These are phyloP conservation scores for Odontomyia ornata DNA, from an alignment of 2,888 invertebrate genomes.

Conservation along the genomic window DNA sequence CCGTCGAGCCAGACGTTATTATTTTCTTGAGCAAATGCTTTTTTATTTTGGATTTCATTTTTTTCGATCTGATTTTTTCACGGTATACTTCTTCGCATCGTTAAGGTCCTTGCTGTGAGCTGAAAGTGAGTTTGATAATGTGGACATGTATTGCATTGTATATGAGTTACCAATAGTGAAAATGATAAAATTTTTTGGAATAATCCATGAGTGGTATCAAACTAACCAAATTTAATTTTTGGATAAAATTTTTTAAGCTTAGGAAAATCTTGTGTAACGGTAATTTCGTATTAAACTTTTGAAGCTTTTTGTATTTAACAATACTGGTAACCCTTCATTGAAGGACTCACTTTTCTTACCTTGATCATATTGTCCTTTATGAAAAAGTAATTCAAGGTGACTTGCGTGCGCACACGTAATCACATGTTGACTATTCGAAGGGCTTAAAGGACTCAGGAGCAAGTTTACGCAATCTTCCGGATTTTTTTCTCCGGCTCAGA, in stretches of 20 bases:
- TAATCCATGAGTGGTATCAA: too few species aligned
- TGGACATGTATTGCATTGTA: constrained; percentile 11
- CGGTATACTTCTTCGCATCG: neutral
- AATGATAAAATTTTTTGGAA: too few species aligned
- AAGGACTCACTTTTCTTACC: too few species aligned
- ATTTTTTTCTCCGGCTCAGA: constrained; percentile 32
- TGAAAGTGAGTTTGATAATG: constrained; percentile 35
- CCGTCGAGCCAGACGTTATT: constrained; percentile 53
- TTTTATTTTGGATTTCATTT: constrained; percentile 5
- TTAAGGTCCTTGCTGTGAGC: constrained; percentile 45
- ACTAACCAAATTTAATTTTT: too few species aligned
- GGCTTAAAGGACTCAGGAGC: constrained; percentile 23
- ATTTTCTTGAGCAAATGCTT: constrained; percentile 44
- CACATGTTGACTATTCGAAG: too few species aligned
- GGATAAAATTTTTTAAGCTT: too few species aligned
- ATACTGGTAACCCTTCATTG: too few species aligned
- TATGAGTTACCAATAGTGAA: neutral
- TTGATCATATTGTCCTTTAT: too few species aligned
- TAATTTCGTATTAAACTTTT: too few species aligned
- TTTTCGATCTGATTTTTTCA: constrained; percentile 12
- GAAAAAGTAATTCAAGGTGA: neutral
- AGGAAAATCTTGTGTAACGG: too few species aligned
- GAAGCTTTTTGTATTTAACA: too few species aligned
- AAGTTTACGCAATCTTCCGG: constrained; percentile 48
- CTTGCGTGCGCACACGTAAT: neutral